Conservation (phyloP, 1,140 invertebrate species). For the Aphelinus certus region DNA sequence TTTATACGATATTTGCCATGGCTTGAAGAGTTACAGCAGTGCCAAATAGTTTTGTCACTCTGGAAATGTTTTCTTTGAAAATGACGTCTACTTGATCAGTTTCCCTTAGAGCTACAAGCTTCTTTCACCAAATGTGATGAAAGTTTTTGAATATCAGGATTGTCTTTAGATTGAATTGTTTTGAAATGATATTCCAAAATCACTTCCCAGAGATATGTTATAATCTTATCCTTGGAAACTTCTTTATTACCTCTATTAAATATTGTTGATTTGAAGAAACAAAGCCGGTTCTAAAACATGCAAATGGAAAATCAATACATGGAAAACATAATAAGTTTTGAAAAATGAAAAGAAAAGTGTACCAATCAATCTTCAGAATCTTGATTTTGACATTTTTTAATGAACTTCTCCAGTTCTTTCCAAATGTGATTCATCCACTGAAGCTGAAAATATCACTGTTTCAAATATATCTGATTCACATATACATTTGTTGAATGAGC, state of each 20-base stretch:
- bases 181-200: not conserved
- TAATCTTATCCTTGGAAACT: conserved; percentile 6
- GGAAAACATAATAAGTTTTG: not conserved
- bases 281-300: too few relatives aligned
- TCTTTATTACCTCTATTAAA: not conserved
- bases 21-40: too few relatives aligned
- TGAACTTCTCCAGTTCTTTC: conserved; percentile 14
- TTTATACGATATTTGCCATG: too few relatives aligned
- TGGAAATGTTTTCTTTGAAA: too few relatives aligned
- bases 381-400: not conserved
- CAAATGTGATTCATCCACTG: conserved; percentile 15
- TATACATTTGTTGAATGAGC: too few relatives aligned
- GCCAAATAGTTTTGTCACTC: too few relatives aligned
- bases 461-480: too few relatives aligned
- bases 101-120: too few relatives aligned
- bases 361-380: conserved; percentile 22
- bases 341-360: conserved; percentile 3
- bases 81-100: too few relatives aligned
- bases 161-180: conserved; percentile 14
- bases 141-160: conserved; percentile 24
- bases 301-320: too few relatives aligned
- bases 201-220: not conserved
- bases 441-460: conserved; percentile 9
- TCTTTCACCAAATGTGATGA: not conserved
- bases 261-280: too few relatives aligned